A percentile compares a stretch with the other conserved stretches of the same genome.
Conservation (phyloP, 1,140 invertebrate species). For the Xylocopa sonorina region DNA sequence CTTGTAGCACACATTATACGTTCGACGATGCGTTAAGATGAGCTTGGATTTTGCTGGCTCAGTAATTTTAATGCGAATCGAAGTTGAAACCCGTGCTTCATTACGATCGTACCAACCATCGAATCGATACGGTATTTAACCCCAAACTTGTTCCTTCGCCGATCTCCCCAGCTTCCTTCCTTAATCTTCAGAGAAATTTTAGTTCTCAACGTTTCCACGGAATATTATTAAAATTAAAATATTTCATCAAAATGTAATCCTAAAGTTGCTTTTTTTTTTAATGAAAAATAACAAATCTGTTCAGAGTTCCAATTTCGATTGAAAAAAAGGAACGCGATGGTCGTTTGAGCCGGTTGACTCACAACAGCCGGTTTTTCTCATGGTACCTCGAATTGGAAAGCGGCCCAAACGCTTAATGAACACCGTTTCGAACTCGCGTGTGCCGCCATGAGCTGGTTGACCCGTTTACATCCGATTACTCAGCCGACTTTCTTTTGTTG, state of each 20-base stretch:
- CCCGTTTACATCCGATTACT: slow-evolving; percentile 41
- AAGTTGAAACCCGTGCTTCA: slow-evolving; percentile 5
- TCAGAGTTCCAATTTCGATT: slow-evolving; percentile 10
- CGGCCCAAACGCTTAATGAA: slow-evolving; percentile 53
- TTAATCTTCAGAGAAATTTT: too few relatives aligned
- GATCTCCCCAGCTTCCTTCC: background rate
- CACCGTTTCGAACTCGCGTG: slow-evolving; percentile 42
- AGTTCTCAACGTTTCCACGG: too few relatives aligned
- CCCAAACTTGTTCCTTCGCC: background rate
- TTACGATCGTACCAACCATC: background rate
- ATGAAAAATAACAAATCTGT: background rate
- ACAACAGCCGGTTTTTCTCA: slow-evolving; percentile 16
- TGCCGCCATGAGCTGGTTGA: slow-evolving; percentile 12
- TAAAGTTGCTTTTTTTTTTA: too few relatives aligned
- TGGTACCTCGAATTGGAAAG: slow-evolving; percentile 48
- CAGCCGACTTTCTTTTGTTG: slow-evolving; percentile 20
- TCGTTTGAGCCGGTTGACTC: slow-evolving; percentile 33
- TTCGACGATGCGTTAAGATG: slow-evolving; percentile 18
- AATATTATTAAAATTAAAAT: too few relatives aligned
- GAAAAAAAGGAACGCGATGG: background rate
- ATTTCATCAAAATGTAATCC: too few relatives aligned
- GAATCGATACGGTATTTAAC: background rate
- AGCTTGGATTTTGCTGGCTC: slow-evolving; percentile 26
- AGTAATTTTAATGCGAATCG: slow-evolving; percentile 37
- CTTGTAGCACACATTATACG: background rate